These are phyloP conservation scores for Drosophila mimica DNA, from an alignment of 2,888 invertebrate genomes.

Conservation along the genomic window DNA sequence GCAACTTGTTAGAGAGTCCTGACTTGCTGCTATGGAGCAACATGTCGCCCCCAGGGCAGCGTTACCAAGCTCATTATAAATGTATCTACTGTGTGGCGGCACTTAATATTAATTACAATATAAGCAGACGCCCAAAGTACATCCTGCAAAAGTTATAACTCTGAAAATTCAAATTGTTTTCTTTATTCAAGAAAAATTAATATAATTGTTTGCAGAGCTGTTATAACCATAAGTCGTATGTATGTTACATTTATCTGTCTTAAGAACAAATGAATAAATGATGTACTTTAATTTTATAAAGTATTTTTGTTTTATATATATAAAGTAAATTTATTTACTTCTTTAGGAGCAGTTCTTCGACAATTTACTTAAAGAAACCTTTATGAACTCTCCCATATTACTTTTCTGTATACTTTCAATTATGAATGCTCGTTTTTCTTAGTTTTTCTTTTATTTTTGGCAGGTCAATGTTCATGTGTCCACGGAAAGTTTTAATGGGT, in stretches of 20 bases:
- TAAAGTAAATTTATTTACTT: background rate
- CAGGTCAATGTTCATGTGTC: constrained; percentile 28
- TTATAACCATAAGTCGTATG: background rate
- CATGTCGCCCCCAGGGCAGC: constrained; percentile 37
- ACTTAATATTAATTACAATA: constrained; percentile 59
- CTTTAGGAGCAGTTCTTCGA: background rate
- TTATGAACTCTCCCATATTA: background rate
- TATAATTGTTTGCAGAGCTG: background rate
- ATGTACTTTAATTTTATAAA: too few species aligned
- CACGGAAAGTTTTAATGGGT: constrained; percentile 45
- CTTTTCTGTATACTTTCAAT: constrained; percentile 3
- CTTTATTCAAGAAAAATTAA: background rate
- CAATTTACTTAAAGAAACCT: background rate
- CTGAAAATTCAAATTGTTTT: background rate
- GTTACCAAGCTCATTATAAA: constrained; percentile 51
- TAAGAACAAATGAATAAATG: background rate
- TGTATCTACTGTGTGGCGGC: constrained; percentile 44
- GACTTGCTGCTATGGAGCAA: constrained; percentile 20
- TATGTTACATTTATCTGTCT: background rate
- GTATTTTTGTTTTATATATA: background rate
- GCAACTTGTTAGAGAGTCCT: constrained; percentile 8
- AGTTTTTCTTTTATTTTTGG: background rate
- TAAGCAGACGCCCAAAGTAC: constrained; percentile 1
- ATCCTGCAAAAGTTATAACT: background rate
- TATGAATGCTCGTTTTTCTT: constrained; percentile 7